Evolutionary conservation across 1,140 invertebrate genomes (phyloP).

Genomic region (Sipha flava): DNA sequence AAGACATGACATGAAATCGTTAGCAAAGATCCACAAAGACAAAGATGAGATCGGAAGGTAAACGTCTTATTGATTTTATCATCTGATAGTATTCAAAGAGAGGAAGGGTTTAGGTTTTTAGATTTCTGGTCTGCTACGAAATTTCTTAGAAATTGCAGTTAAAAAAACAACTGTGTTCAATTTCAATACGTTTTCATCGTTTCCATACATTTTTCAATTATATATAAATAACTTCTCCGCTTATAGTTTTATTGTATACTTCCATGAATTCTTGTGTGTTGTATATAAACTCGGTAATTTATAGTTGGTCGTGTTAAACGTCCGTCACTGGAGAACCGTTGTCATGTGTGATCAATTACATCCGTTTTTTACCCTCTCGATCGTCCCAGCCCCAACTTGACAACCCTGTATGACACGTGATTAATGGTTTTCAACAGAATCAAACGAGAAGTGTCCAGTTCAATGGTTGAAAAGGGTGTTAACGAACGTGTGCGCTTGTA

Average conservation of each 20-base stretch:
- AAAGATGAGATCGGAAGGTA: conserved; percentile 78
- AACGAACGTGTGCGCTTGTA: conserved; percentile 67
- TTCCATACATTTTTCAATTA: too few relatives aligned
- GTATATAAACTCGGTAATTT: too few relatives aligned
- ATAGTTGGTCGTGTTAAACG: too few relatives aligned
- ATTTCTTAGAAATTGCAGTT: too few relatives aligned
- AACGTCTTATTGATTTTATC: conserved; percentile 19
- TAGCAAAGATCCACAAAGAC: conserved; percentile 72
- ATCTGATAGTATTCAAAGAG: background rate
- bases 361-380: too few relatives aligned
- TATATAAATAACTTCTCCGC: too few relatives aligned
- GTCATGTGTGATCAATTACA: too few relatives aligned
- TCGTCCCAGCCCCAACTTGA: background rate
- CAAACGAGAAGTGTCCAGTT: conserved; percentile 63
- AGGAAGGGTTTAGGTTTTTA: background rate
- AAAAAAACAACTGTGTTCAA: too few relatives aligned
- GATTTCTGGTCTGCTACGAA: background rate
- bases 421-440: conserved; percentile 46
- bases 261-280: too few relatives aligned
- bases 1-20: conserved; percentile 74
- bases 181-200: too few relatives aligned
- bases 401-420: background rate
- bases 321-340: too few relatives aligned
- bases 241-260: too few relatives aligned
- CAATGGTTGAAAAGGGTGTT: conserved; percentile 72